These are phyloP conservation scores for Melanotaenia duboulayi DNA, from an alignment of 2,113 vertebrate genomes.

Conservation along the genomic window DNA sequence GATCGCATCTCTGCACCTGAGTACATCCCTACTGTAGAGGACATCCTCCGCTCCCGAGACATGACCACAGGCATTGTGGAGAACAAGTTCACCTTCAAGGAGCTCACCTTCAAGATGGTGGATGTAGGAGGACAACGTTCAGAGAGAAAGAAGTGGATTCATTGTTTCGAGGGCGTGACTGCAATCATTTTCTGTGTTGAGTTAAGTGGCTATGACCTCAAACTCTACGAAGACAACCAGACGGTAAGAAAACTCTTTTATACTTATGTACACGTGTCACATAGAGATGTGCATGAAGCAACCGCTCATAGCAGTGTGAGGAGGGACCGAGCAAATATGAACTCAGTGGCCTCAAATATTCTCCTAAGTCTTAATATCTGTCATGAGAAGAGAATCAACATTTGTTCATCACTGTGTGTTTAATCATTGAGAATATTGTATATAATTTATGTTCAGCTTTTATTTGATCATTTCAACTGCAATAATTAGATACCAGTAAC, in stretches of 20 bases:
- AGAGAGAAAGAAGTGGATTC: slow-evolving; percentile 99
- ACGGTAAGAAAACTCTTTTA: slow-evolving; percentile 84
- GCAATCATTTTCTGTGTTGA: slow-evolving; percentile 99
- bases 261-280: too few species aligned
- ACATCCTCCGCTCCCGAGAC: slow-evolving; percentile 97
- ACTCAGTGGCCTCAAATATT: too few species aligned
- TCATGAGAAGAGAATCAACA: background rate
- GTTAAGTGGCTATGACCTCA: slow-evolving; percentile 98
- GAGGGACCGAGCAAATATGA: too few species aligned
- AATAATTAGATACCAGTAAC: background rate
- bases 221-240: slow-evolving; percentile 99
- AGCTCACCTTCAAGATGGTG: slow-evolving; percentile 99
- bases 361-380: background rate
- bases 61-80: slow-evolving; percentile 99
- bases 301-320: too few species aligned
- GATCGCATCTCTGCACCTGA: slow-evolving; percentile 94
- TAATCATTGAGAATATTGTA: background rate
- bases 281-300: too few species aligned
- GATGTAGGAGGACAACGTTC: slow-evolving; percentile 98
- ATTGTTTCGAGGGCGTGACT: slow-evolving; percentile 99
- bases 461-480: background rate
- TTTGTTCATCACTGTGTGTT: background rate
- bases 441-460: background rate
- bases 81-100: slow-evolving; percentile 99
- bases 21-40: slow-evolving; percentile 97